A percentile compares a stretch with the other conserved stretches of the same genome.
Evolutionary conservation across 2,888 invertebrate species (phyloP).

Genomic region (Tiliacea aurago): DNA sequence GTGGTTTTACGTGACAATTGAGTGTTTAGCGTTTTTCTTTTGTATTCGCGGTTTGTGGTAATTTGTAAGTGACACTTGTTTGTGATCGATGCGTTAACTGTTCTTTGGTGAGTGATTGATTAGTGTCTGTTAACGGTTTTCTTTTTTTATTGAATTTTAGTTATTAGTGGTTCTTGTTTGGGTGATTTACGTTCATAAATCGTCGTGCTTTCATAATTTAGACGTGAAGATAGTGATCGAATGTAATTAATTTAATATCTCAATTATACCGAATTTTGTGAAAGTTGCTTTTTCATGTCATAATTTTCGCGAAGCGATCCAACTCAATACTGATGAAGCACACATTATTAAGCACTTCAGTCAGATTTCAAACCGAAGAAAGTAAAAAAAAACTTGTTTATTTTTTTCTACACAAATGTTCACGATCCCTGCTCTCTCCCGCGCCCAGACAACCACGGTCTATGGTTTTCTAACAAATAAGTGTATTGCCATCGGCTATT

Average conservation of each 20-base stretch:
- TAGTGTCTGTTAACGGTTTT: constrained; percentile 14
- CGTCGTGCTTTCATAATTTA: constrained; percentile 7
- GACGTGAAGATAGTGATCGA: constrained; percentile 13
- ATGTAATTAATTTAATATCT: constrained; percentile 16
- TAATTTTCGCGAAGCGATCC: constrained; percentile 5
- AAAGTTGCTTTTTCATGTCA: background rate
- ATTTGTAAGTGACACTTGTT: constrained; percentile 51
- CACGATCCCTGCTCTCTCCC: constrained; percentile 67
- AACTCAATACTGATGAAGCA: background rate
- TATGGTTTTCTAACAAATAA: constrained; percentile 81
- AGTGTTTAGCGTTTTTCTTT: constrained; percentile 55
- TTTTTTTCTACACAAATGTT: constrained; percentile 54
- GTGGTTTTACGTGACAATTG: constrained; percentile 54
- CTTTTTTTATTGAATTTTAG: constrained; percentile 5
- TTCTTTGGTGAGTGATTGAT: constrained; percentile 40
- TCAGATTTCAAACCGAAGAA: background rate
- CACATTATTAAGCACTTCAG: too few species aligned
- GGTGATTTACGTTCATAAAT: constrained; percentile 19
- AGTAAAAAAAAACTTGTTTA: background rate
- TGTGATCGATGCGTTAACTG: constrained; percentile 28
- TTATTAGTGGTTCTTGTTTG: background rate
- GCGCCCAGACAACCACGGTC: constrained; percentile 75
- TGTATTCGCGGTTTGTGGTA: constrained; percentile 36
- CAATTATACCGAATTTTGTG: constrained; percentile 12
- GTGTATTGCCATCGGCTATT: constrained; percentile 78